Percentiles rank a stretch among this genome's conserved stretches.
Conservation (phyloP, 92 coral and sea anemone genomes). For the Desmophyllum pertusum region DNA sequence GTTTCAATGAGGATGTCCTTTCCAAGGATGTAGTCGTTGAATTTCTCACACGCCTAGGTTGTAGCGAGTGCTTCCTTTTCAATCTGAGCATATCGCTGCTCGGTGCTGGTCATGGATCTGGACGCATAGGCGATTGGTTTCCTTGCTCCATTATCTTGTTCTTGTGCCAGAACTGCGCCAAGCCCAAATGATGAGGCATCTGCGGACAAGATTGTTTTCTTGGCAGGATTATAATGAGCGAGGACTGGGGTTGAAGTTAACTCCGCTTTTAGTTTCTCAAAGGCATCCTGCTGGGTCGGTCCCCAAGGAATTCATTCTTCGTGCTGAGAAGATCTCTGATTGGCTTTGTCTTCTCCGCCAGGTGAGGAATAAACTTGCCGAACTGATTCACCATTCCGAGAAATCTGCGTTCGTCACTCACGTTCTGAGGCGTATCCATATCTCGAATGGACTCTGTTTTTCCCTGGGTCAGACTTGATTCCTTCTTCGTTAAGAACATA, state of each 20-base stretch:
- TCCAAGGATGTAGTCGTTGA: constrained; percentile 60
- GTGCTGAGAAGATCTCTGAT: constrained; percentile 33
- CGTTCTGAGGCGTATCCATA: constrained; percentile 24
- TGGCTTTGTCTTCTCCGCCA: constrained; percentile 24
- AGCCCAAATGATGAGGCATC: constrained; percentile 60
- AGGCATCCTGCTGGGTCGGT: constrained; percentile 11
- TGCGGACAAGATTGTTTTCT: constrained; percentile 45
- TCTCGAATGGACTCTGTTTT: constrained; percentile 29
- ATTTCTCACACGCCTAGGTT: constrained; percentile 53
- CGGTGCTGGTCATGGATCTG: constrained; percentile 41
- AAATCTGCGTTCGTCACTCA: constrained; percentile 27
- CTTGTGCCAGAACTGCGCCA: constrained; percentile 55
- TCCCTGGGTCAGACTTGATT: constrained; percentile 46
- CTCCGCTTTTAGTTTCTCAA: neutral
- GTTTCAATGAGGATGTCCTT: constrained; percentile 52
- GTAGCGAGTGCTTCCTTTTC: constrained; percentile 63
- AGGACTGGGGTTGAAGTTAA: constrained; percentile 34
- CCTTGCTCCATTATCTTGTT: constrained; percentile 27
- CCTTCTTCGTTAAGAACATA: constrained; percentile 29
- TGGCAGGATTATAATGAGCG: constrained; percentile 47
- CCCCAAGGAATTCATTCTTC: constrained; percentile 40
- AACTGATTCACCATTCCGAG: constrained; percentile 44
- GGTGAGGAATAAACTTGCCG: constrained; percentile 29
- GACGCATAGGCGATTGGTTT: constrained; percentile 52
- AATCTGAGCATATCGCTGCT: constrained; percentile 60